A percentile compares a stretch with the other conserved stretches of the same genome.
phyloP scores from a whole-genome alignment of 2,797 vertebrate genomes.

The Pseudochromis fuscus region DNA sequence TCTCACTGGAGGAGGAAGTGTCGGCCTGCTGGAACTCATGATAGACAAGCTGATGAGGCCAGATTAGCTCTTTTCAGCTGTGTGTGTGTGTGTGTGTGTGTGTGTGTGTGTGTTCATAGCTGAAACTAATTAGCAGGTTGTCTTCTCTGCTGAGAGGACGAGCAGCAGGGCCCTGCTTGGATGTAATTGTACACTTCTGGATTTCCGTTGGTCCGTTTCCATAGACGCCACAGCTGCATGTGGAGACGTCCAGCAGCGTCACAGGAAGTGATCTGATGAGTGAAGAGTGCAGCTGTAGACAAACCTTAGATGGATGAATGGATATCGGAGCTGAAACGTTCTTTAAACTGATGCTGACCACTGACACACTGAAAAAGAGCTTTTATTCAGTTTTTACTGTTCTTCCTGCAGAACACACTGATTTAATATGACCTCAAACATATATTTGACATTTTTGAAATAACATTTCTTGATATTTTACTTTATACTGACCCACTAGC shows the following conservation, averaged over 20 bases:
- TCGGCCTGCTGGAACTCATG: constrained; percentile 31
- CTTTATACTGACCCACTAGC: too few species aligned
- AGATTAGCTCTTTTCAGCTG: constrained; percentile 38
- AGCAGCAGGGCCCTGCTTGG: constrained; percentile 19
- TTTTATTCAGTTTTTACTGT: too few species aligned
- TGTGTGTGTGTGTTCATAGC: constrained; percentile 1
- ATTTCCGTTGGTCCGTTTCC: constrained; percentile 4
- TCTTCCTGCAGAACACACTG: too few species aligned
- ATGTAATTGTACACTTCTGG: constrained; percentile 52
- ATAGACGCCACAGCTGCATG: constrained; percentile 42
- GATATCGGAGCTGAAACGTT: neutral
- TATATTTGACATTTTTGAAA: too few species aligned
- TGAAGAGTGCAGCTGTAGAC: constrained; percentile 49
- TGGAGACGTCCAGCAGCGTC: constrained; percentile 21
- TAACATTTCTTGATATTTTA: too few species aligned
- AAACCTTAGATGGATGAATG: neutral
- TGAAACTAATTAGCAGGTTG: constrained; percentile 58
- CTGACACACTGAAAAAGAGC: too few species aligned
- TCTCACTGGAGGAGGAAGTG: constrained; percentile 34
- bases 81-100: constrained; percentile 15
- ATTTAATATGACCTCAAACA: too few species aligned
- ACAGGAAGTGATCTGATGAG: constrained; percentile 43
- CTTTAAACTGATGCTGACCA: too few species aligned
- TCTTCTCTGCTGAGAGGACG: constrained; percentile 10
- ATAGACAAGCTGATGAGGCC: constrained; percentile 47